Evolutionary conservation across 1,140 invertebrate species (phyloP).

Genomic region (Apis dorsata): DNA sequence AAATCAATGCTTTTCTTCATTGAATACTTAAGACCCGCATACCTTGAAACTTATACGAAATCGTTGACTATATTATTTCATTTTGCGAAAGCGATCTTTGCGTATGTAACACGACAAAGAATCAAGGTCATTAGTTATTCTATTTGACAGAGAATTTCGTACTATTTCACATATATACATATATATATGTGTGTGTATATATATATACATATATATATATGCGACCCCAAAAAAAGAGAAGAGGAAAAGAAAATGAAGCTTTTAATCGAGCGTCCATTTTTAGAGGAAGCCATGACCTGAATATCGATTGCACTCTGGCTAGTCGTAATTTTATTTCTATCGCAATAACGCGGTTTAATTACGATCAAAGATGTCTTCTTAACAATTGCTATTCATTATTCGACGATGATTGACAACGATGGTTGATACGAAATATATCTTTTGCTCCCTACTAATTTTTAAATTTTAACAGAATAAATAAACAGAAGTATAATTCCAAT

Average conservation of each 20-base stretch:
- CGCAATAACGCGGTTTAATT: constrained; percentile 25
- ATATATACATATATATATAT: not conserved
- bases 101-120: not conserved
- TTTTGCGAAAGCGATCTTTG: not conserved
- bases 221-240: no score
- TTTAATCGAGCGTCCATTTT: constrained; percentile 27
- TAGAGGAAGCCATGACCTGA: constrained; percentile 45
- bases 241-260: constrained; percentile 6
- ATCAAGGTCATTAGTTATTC: constrained; percentile 10
- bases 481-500: not conserved
- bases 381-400: constrained; percentile 13
- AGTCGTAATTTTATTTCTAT: constrained; percentile 36
- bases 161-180: not conserved
- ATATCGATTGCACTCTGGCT: constrained; percentile 33
- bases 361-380: constrained; percentile 3
- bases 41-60: not conserved
- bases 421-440: no score
- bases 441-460: not conserved
- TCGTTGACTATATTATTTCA: constrained; percentile 2
- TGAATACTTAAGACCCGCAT: constrained; percentile 22
- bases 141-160: not conserved
- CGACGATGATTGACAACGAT: not conserved
- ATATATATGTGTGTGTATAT: no score
- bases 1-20: not conserved
- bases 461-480: not conserved